Base-by-base conservation (phyloP, 2,888 invertebrate species). In the Tenthredo livida region DNA sequence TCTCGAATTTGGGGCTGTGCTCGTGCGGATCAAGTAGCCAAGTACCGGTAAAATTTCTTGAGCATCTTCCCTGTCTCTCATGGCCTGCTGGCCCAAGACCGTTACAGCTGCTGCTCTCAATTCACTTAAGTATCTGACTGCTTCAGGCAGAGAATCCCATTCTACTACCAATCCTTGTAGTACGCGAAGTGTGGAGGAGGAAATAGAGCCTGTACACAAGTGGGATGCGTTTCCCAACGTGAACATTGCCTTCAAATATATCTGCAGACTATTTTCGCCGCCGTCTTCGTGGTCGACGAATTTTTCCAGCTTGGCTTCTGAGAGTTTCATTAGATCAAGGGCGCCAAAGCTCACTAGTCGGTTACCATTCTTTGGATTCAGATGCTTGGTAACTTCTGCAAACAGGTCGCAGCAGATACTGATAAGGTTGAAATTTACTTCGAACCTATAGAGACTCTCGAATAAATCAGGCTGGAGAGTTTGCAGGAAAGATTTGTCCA, bases 41-140 rank as follows among this genome's bases (percentile, higher is more conserved):
- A 97, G 93, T 83, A 95, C 94, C 33, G 96, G 96, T 86, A 96
- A 95, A 85, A 95, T 94, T 86, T 94, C 94, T 87, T 95, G 95
- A 17, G 97, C 97, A 65, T 95, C 91, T 17, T 91, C 93, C 85
- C 96, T 95, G 91, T 96, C 95, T 86, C 96, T 95, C 87, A 96
- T 91, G 89, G 96, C 95, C 89, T 96, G 94, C 89, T 95, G 95
- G 15, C 96, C 95, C 82, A 95, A 88, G 15, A 93, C 89, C 2
- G 92, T 93, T 21, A 95, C 94, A 73, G 93, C 93, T 29, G 94
- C 94, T 75, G 95, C 94, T 86, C 93, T 92, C 9, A 90, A 86
- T 15, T 89, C 89, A 21, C 89, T 86, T 5, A 85, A 86, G 1
- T 87, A 72, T n/a, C 86, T 87, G 5, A 90, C 65, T 9, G 85